Base-by-base conservation (phyloP, 2,888 invertebrate species). In the Pseudoips prasinana region DNA sequence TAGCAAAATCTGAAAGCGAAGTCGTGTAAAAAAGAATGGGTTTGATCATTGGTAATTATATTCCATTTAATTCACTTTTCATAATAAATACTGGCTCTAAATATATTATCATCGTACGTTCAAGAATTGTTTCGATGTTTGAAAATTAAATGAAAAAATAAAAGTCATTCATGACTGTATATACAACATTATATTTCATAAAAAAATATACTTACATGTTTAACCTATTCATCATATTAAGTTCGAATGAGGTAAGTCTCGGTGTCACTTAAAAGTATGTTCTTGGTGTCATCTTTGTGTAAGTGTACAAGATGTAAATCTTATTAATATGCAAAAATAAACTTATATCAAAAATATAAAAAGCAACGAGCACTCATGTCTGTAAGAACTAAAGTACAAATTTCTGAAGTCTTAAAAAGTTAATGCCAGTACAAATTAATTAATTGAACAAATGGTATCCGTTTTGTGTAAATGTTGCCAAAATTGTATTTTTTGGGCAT, bases 361-460 rank as follows among this genome's bases (percentile, higher is more conserved):
- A 68, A 60, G 72, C 74, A 82, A 82, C 72, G 85, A 86, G 85
- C 82, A 77, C 81, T 77, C 63, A 73, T 65, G 61, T 65, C 58
- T 71, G 67, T 63, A 70, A 72, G 58, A 79, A 81, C 75, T 78
- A 88, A 77, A 89, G 89, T 89, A 89, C 89, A 89, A 89, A 89
- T 82, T 81, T 71, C 70, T 67, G 66, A 86, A 84, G 86, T 85
- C 80, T 86, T 80, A 74, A 75, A 62, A 49, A 67, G 62, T 73
- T 80, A 87, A 73, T 78, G 76, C 76, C 87, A 89, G 89, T 89
- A 89, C 89, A 89, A 89, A 89, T 82, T 83, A 77, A 79, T 77
- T 74, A 76, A 73, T 69, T 63, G 55, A 61, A 51, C 7, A 51
- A 50, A 44, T 53, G 49, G 55, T 57, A 51, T 74, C 67, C 71